A percentile compares a stretch with the other conserved stretches of the same genome.
Conservation (phyloP, 2,113 vertebrate genomes). For the Calyptommatus sinebrachiatus region DNA sequence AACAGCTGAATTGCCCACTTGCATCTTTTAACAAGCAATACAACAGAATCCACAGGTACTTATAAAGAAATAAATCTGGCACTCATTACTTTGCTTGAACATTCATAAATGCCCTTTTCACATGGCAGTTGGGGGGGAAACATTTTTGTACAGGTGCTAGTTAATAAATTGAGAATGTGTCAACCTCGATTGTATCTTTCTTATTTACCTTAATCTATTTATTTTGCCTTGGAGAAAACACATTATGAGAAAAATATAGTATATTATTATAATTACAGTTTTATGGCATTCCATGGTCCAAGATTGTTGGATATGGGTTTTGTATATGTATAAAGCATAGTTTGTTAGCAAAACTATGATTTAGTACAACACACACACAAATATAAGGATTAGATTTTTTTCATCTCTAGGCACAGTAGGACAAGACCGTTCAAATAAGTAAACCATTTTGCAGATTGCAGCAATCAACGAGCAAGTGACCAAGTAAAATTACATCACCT, state of each 20-base stretch:
- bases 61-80: constrained; percentile 64
- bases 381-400: constrained; percentile 19
- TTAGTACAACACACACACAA: constrained; percentile 38
- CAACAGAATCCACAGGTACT: constrained; percentile 68
- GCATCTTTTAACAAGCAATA: constrained; percentile 69
- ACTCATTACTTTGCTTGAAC: constrained; percentile 56
- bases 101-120: constrained; percentile 48
- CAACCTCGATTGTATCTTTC: constrained; percentile 19
- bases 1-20: constrained; percentile 69
- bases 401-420: constrained; percentile 44
- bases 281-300: neutral
- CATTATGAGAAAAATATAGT: constrained; percentile 21
- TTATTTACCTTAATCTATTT: constrained; percentile 64
- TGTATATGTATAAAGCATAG: constrained; percentile 17
- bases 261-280: constrained; percentile 52
- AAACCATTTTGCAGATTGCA: neutral
- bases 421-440: constrained; percentile 20
- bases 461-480: constrained; percentile 32
- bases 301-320: constrained; percentile 15
- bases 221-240: constrained; percentile 32
- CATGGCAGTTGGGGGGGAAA: constrained; percentile 31
- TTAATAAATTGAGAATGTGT: constrained; percentile 57
- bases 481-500: constrained; percentile 18
- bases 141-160: constrained; percentile 55
- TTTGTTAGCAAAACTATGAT: constrained; percentile 22